These are phyloP conservation scores for Lagopus muta DNA, from an alignment of 2,113 vertebrate genomes.

Conservation along the genomic window DNA sequence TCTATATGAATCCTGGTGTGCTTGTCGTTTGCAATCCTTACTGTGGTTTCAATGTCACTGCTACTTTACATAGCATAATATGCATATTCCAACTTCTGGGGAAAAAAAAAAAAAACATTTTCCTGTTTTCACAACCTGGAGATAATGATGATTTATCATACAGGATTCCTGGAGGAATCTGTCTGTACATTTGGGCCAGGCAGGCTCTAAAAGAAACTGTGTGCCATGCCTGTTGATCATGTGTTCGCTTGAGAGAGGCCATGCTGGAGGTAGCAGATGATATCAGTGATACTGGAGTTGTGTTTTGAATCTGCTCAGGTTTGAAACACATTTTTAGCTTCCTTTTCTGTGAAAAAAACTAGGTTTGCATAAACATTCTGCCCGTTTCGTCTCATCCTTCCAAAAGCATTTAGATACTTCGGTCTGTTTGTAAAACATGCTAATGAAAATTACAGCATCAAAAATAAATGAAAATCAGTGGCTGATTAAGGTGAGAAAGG, in stretches of 20 bases:
- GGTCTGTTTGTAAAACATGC: accelerated
- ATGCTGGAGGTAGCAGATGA: background rate
- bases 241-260: background rate
- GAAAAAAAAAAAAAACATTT: background rate
- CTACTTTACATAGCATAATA: background rate
- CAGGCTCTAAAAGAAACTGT: background rate
- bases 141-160: background rate
- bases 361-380: background rate
- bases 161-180: background rate
- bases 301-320: background rate
- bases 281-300: background rate
- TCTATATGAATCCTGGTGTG: background rate
- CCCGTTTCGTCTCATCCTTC: background rate
- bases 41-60: background rate
- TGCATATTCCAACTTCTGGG: background rate
- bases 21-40: background rate
- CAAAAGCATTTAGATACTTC: background rate
- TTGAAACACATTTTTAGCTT: background rate
- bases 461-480: background rate
- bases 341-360: background rate
- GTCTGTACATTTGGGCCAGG: background rate
- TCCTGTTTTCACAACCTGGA: background rate
- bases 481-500: background rate
- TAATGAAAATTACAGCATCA: background rate
- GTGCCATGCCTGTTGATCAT: background rate